Evolutionary conservation across 2,113 vertebrate species (phyloP), one percentile per base, ranked within the genome.

Genomic region (Lophius piscatorius): DNA sequence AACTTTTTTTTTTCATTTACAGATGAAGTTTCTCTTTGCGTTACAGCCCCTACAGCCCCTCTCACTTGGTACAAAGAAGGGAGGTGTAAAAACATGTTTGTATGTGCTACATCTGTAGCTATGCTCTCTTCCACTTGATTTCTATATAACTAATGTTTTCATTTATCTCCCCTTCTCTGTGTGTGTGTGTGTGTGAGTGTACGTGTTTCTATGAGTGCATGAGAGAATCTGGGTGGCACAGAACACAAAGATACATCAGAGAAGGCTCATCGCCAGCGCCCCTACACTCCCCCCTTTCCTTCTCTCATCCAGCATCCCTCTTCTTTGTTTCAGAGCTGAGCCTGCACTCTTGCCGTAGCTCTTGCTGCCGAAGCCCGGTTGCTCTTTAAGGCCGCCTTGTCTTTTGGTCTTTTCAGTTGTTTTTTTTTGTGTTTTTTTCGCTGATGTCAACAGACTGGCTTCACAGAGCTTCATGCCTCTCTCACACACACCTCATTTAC

Each of bases 391-490:
- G 78, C 80, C 71, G 68, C 63, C 80, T 81, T 66, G 41, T 81
- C 78, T 83, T 82, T 84, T 63, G 35, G 62, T 78, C 73, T 76
- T 71, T 76, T 74, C 45, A 18, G 31, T 59, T 51, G 18, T 45
- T 21, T 58, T 50, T 28, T 13, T 28, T 14, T 36, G 47, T 59
- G 56, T 76, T 63, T 75, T 88, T 87, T 84, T n/a, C 73, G 87
- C 89, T 92, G 90, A 92, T 90, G 91, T 90, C 86, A 88, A 91
- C 89, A 85, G 82, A 76, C 83, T 76, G 83, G 81, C 86, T 91
- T 89, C 81, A 90, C 76, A 92, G 74, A 78, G 83, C 61, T 78
- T 44, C 49, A 22, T 80, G 57, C 73, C 70, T 78, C 79, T 58
- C 77, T 70, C 74, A 39, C 62, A 80, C 80, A 66, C 87, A 72